These are phyloP conservation scores for Germaria angustata DNA, from an alignment of 2,888 invertebrate genomes.

Conservation along the genomic window DNA sequence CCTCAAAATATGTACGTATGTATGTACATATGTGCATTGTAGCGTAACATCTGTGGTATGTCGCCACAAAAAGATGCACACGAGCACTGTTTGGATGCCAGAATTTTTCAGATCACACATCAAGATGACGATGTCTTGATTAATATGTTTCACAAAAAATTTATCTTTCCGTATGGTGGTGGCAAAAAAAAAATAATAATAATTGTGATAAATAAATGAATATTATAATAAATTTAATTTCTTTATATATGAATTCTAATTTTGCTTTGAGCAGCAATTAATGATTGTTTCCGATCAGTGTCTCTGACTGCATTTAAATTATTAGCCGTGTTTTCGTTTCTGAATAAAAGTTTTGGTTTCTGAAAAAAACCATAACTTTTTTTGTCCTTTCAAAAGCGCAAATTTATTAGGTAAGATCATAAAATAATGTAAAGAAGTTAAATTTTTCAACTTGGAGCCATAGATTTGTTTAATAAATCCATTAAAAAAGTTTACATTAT, in stretches of 20 bases:
- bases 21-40: neutral
- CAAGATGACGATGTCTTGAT: slow-evolving; percentile 49
- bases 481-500: no score
- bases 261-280: neutral
- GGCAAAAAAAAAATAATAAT: neutral
- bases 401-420: no score
- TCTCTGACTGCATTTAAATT: no score
- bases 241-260: neutral
- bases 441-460: no score
- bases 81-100: neutral
- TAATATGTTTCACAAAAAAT: slow-evolving; percentile 20
- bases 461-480: no score
- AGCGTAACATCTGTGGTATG: slow-evolving; percentile 24
- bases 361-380: no score
- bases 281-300: neutral
- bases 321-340: no score
- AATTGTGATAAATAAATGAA: no score
- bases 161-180: neutral
- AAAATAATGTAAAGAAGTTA: no score
- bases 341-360: no score
- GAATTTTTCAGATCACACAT: slow-evolving; percentile 29
- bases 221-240: no score
- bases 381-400: no score
- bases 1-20: neutral
- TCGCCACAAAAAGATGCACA: neutral